Percentiles rank a stretch among this genome's conserved stretches.
Conservation (phyloP, 2,113 vertebrate species). For the Hemicordylus capensis region DNA sequence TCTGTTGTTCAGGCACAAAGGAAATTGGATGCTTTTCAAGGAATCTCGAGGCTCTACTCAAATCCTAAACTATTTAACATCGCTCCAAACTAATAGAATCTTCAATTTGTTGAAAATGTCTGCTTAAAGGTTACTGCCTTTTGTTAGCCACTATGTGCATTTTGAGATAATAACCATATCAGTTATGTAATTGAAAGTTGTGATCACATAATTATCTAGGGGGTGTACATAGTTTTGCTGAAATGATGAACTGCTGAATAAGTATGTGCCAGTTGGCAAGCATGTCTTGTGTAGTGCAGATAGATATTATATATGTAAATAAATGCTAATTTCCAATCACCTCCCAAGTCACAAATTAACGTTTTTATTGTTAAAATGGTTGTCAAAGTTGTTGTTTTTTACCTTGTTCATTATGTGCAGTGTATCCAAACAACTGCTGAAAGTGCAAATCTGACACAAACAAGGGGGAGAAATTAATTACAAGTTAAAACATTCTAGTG, state of each 20-base stretch:
- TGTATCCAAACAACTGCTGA: not conserved
- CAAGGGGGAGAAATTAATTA: not conserved
- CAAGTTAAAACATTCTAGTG: not conserved
- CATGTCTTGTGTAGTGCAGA: slow-evolving; percentile 22
- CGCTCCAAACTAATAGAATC: slow-evolving; percentile 30
- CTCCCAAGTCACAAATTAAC: not conserved
- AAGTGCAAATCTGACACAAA: not conserved
- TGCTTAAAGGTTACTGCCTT: slow-evolving; percentile 31
- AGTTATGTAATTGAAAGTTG: not conserved
- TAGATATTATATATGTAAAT: not conserved
- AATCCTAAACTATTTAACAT: slow-evolving; percentile 29
- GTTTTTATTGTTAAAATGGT: not conserved
- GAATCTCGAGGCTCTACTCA: slow-evolving; percentile 24
- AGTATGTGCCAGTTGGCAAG: not conserved
- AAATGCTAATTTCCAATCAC: not conserved
- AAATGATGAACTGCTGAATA: not conserved
- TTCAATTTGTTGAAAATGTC: slow-evolving; percentile 34
- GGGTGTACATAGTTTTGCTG: not conserved
- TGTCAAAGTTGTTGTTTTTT: not conserved
- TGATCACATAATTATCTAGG: not conserved
- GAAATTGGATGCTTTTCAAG: not conserved
- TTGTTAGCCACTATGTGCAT: not conserved
- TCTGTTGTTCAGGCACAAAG: slow-evolving; percentile 16
- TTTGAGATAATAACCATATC: slow-evolving; percentile 19
- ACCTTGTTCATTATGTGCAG: not conserved